These are phyloP conservation scores for Graptemys geographica DNA, from an alignment of 2,797 vertebrate genomes.

Conservation along the genomic window DNA sequence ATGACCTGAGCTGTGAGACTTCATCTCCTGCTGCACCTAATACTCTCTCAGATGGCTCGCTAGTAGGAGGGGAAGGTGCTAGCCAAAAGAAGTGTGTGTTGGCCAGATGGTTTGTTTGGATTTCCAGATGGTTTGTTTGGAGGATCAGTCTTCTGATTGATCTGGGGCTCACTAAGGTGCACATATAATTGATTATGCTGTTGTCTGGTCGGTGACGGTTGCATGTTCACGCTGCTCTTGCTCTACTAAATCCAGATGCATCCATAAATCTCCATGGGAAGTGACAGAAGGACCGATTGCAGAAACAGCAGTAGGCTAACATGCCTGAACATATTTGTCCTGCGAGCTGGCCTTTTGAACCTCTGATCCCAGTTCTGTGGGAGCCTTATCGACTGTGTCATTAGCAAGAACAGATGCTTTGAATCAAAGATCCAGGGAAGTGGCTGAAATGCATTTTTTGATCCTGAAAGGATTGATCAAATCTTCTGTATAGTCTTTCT, in stretches of 20 bases:
- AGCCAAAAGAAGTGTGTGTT: conserved; percentile 61
- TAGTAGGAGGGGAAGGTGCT: conserved; percentile 63
- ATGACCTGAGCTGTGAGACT: conserved; percentile 59
- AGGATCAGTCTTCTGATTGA: conserved; percentile 74
- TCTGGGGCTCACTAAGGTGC: conserved; percentile 54
- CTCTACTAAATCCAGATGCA: conserved; percentile 71
- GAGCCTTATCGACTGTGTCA: conserved; percentile 24
- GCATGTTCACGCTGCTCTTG: conserved; percentile 14
- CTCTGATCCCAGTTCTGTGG: conserved; percentile 39
- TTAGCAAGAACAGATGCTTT: conserved; percentile 67
- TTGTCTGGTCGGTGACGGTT: conserved; percentile 40
- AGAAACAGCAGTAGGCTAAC: conserved; percentile 65
- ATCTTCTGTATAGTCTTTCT: conserved; percentile 58
- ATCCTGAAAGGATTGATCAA: conserved; percentile 68
- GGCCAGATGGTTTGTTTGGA: conserved; percentile 77
- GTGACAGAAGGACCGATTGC: conserved; percentile 35
- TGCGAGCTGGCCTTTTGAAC: conserved; percentile 55
- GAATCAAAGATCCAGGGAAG: conserved; percentile 68
- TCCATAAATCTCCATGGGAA: conserved; percentile 75
- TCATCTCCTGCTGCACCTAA: conserved; percentile 57
- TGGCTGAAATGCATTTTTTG: conserved; percentile 66
- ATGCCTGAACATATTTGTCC: conserved; percentile 42
- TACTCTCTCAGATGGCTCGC: conserved; percentile 75
- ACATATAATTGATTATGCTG: conserved; percentile 24
- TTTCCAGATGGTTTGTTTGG: conserved; percentile 61